Evolutionary conservation across 2,113 vertebrate species (phyloP).

Genomic region (Brienomyrus longianalis): DNA sequence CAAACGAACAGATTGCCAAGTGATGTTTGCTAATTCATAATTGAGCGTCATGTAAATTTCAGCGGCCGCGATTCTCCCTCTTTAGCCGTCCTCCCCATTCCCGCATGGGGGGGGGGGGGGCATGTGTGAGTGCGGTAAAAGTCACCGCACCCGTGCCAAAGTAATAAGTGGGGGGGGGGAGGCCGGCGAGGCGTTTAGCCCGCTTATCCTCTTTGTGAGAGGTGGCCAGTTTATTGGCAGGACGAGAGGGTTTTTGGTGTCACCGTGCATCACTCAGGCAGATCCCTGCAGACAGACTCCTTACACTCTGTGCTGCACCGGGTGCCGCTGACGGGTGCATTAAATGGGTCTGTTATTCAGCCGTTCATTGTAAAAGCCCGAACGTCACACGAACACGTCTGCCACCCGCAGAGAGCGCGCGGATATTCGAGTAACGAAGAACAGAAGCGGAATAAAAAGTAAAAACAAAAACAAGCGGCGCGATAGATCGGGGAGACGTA

Average conservation of each 20-base stretch:
- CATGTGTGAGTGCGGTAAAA: constrained; percentile 76
- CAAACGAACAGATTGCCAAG: constrained; percentile 99
- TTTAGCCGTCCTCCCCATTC: constrained; percentile 49
- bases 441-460: background rate
- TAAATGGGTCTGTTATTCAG: background rate
- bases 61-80: constrained; percentile 95
- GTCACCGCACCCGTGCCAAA: constrained; percentile 46
- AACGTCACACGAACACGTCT: background rate
- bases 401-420: background rate
- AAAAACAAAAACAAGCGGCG: constrained; percentile 9
- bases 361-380: background rate
- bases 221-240: background rate
- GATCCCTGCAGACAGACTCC: background rate
- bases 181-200: background rate
- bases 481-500: background rate
- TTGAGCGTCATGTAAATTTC: constrained; percentile 99
- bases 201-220: background rate
- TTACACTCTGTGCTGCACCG: background rate
- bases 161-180: constrained; percentile 33
- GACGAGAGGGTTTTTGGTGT: background rate
- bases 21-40: constrained; percentile 99
- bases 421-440: background rate
- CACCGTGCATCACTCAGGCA: background rate
- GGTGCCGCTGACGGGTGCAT: background rate
- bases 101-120: constrained; percentile 78